Conservation (phyloP, 2,113 vertebrate genomes). For the Gadus macrocephalus region DNA sequence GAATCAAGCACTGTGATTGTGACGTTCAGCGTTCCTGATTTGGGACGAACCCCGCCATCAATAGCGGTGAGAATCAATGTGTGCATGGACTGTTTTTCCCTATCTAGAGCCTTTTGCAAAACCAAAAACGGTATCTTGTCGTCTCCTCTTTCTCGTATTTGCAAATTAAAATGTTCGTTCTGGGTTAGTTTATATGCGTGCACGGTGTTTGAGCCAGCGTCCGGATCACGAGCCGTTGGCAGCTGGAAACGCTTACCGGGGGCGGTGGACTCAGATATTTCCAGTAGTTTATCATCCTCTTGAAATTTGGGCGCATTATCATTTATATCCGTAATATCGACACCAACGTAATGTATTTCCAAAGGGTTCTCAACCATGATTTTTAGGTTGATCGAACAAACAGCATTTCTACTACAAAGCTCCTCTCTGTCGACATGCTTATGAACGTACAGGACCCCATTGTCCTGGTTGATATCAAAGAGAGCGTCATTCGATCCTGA, state of each 20-base stretch:
- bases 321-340: slow-evolving; percentile 63
- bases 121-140: slow-evolving; percentile 61
- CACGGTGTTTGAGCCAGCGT: slow-evolving; percentile 44
- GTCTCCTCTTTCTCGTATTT: slow-evolving; percentile 50
- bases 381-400: slow-evolving; percentile 59
- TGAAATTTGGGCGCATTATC: slow-evolving; percentile 59
- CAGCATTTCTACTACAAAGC: slow-evolving; percentile 35
- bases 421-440: slow-evolving; percentile 61
- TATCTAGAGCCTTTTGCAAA: slow-evolving; percentile 60
- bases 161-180: slow-evolving; percentile 58
- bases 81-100: slow-evolving; percentile 48
- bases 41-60: slow-evolving; percentile 62
- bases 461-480: slow-evolving; percentile 60
- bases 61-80: slow-evolving; percentile 48
- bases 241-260: slow-evolving; percentile 53
- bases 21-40: slow-evolving; percentile 53
- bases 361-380: slow-evolving; percentile 60
- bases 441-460: slow-evolving; percentile 53
- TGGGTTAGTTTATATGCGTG: slow-evolving; percentile 57
- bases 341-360: slow-evolving; percentile 63
- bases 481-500: slow-evolving; percentile 47
- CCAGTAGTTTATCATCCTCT: slow-evolving; percentile 48
- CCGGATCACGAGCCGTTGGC: slow-evolving; percentile 49
- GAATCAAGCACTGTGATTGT: slow-evolving; percentile 58
- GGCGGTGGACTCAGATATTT: slow-evolving; percentile 37